Percentiles rank a stretch among this genome's conserved stretches.
Evolutionary conservation across 2,888 invertebrate species (phyloP).

Genomic region (Chrysina gloriosa): DNA sequence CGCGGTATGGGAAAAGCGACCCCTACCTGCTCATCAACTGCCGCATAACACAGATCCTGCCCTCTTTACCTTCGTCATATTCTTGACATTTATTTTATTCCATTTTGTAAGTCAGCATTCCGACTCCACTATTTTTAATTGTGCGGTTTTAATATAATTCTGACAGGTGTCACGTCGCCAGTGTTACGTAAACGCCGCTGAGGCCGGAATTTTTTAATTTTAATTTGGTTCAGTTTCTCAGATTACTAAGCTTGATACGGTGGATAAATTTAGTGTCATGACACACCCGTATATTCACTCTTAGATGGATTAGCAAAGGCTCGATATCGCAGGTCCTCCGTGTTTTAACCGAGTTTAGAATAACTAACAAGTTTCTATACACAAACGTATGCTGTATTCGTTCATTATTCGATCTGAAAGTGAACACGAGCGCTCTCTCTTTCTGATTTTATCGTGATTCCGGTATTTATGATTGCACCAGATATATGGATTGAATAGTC

Average conservation of each 20-base stretch:
- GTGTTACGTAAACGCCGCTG: conserved; percentile 56
- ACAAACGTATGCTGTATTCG: conserved; percentile 31
- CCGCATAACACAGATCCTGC: conserved; percentile 41
- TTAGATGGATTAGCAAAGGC: conserved; percentile 46
- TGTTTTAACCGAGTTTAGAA: conserved; percentile 38
- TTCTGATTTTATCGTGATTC: conserved; percentile 33
- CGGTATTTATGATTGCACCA: conserved; percentile 7
- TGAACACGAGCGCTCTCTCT: conserved; percentile 19
- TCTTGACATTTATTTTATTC: conserved; percentile 57
- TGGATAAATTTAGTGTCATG: conserved; percentile 60
- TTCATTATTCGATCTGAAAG: conserved; percentile 36
- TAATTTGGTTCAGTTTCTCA: conserved; percentile 54
- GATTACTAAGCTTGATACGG: conserved; percentile 59
- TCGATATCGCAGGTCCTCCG: conserved; percentile 52
- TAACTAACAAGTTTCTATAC: conserved; percentile 34
- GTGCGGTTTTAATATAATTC: conserved; percentile 63
- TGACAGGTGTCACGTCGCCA: conserved; percentile 62
- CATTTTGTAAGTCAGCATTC: conserved; percentile 52
- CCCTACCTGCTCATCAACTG: conserved; percentile 42
- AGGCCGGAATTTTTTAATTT: conserved; percentile 52
- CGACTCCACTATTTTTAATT: conserved; percentile 60
- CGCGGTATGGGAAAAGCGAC: conserved; percentile 37
- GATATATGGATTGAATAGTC: conserved; percentile 20
- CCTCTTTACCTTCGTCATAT: conserved; percentile 53
- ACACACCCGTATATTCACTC: conserved; percentile 54